Conservation (phyloP, 2,888 invertebrate species). For the Sussaba pulchella region DNA sequence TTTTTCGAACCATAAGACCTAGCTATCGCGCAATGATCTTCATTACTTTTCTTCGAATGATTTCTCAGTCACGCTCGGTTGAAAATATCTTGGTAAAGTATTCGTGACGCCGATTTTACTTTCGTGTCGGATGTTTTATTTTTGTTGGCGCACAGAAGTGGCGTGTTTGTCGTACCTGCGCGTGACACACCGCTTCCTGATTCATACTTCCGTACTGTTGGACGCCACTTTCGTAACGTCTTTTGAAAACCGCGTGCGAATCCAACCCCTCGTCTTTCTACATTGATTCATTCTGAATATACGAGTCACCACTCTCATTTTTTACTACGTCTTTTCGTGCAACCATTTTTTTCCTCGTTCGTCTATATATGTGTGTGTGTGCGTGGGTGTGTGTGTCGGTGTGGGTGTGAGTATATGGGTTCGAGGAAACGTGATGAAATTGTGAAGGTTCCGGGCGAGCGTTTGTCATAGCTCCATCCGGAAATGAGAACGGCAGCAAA, state of each 20-base stretch:
- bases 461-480: slow-evolving; percentile 56
- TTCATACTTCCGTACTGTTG: slow-evolving; percentile 59
- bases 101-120: not conserved
- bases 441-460: not conserved
- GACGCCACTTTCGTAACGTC: slow-evolving; percentile 26
- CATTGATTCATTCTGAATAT: slow-evolving; percentile 53
- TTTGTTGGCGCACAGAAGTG: slow-evolving; percentile 29
- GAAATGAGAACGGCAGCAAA: slow-evolving; percentile 15
- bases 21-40: too few relatives aligned
- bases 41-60: too few relatives aligned
- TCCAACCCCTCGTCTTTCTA: not conserved
- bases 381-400: too few relatives aligned
- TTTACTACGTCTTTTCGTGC: not conserved
- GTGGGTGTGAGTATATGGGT: too few relatives aligned
- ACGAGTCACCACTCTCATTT: slow-evolving; percentile 27
- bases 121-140: not conserved
- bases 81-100: not conserved
- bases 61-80: too few relatives aligned
- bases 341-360: not conserved
- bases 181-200: slow-evolving; percentile 66
- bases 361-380: slow-evolving; percentile 9
- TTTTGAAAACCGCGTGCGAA: slow-evolving; percentile 28
- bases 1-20: too few relatives aligned
- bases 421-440: slow-evolving; percentile 27
- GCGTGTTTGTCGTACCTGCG: slow-evolving; percentile 54